Conservation (phyloP, 1,140 invertebrate species). For the Drusus annulatus region DNA sequence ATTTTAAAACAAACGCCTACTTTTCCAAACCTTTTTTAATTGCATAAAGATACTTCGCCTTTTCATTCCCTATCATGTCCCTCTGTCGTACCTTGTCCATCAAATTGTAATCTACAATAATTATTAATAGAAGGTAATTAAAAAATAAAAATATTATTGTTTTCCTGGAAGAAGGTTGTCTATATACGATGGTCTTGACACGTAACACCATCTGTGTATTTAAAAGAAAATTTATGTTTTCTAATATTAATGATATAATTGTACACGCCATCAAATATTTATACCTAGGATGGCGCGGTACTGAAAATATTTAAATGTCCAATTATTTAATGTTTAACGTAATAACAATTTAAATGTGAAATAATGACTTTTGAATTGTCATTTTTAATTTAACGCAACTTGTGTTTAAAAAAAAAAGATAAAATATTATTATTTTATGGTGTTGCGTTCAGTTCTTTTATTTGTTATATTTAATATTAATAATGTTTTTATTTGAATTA, state of each 20-base stretch:
- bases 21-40: no score
- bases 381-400: constrained; percentile 12
- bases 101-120: no score
- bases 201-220: background rate
- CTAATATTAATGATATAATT: background rate
- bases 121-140: no score
- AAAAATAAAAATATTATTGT: no score
- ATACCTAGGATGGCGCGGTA: constrained; percentile 21
- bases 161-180: no score
- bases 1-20: no score
- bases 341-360: constrained; percentile 1
- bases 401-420: constrained; percentile 16
- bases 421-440: background rate
- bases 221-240: background rate
- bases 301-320: background rate
- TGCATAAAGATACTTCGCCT: no score
- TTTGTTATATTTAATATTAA: constrained; percentile 25
- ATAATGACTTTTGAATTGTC: no score
- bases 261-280: constrained; percentile 20
- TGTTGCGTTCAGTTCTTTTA: constrained; percentile 14
- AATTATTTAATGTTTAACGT: constrained; percentile 10
- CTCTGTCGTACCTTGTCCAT: no score
- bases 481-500: constrained; percentile 28
- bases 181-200: no score
- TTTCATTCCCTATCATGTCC: no score